Percentiles rank a stretch among this genome's conserved stretches.
phyloP scores from a whole-genome alignment of 2,888 invertebrate species.

The Mantis religiosa region DNA sequence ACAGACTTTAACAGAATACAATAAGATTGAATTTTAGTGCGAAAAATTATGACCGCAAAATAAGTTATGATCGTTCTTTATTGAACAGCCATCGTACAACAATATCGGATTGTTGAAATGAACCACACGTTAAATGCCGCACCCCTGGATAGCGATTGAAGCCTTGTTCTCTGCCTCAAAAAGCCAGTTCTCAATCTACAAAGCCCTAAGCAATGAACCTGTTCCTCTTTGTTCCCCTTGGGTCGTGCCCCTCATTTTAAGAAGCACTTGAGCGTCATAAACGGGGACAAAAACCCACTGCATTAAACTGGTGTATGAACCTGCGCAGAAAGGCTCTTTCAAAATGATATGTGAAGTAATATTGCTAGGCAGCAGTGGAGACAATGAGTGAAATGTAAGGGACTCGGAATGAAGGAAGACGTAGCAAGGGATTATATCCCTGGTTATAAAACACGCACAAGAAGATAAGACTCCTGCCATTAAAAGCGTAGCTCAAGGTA shows the following conservation, averaged over 20 bases:
- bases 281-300: background rate
- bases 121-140: too few relatives aligned
- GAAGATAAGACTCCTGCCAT: background rate
- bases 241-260: background rate
- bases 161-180: too few relatives aligned
- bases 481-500: background rate
- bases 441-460: background rate
- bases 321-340: background rate
- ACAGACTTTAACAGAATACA: too few relatives aligned
- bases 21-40: too few relatives aligned
- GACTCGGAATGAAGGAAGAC: background rate
- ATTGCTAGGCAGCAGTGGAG: background rate
- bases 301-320: background rate
- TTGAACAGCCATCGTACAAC: too few relatives aligned
- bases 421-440: background rate
- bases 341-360: background rate
- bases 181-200: too few relatives aligned
- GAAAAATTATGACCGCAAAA: too few relatives aligned
- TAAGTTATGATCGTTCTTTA: too few relatives aligned
- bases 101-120: too few relatives aligned
- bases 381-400: background rate
- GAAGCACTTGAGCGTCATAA: background rate
- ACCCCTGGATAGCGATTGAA: too few relatives aligned
- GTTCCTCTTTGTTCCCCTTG: background rate
- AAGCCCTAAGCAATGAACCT: too few relatives aligned